phyloP scores from a whole-genome alignment of 2,888 invertebrate species.

The Cerastis rubricosa region DNA sequence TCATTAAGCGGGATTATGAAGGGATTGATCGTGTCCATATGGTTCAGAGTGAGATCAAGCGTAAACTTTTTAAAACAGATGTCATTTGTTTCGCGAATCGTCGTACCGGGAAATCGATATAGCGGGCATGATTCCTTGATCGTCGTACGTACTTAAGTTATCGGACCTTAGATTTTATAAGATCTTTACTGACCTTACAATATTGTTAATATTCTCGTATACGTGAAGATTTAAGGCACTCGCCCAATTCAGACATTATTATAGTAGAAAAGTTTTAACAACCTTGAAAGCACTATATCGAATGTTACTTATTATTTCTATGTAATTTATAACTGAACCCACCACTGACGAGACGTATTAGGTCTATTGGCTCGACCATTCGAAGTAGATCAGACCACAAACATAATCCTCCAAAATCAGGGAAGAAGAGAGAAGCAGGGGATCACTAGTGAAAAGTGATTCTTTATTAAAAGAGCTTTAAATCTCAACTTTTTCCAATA shows the following conservation, averaged over 20 bases:
- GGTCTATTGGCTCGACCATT: not conserved
- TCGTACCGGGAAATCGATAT: too few relatives aligned
- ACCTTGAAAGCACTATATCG: not conserved
- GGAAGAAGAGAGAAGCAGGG: slow-evolving; percentile 7
- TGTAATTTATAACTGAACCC: slow-evolving; percentile 17
- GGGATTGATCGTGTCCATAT: slow-evolving; percentile 5
- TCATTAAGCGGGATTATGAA: slow-evolving; percentile 24
- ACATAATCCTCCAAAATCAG: slow-evolving; percentile 31
- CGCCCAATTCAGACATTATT: not conserved
- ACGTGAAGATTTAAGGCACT: not conserved
- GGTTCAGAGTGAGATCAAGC: too few relatives aligned
- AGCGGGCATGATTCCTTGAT: not conserved
- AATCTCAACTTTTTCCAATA: slow-evolving; percentile 60
- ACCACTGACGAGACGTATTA: not conserved
- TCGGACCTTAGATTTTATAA: not conserved
- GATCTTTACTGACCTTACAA: not conserved
- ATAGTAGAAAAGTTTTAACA: not conserved
- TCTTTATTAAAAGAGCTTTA: slow-evolving; percentile 34
- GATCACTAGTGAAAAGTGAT: slow-evolving; percentile 18
- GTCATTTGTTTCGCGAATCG: too few relatives aligned
- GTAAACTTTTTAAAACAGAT: too few relatives aligned
- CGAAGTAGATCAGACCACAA: slow-evolving; percentile 14
- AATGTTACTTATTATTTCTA: not conserved
- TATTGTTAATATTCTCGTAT: not conserved
- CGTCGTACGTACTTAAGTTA: not conserved